Conservation (phyloP, 2,797 vertebrate genomes). For the Morus bassanus region DNA sequence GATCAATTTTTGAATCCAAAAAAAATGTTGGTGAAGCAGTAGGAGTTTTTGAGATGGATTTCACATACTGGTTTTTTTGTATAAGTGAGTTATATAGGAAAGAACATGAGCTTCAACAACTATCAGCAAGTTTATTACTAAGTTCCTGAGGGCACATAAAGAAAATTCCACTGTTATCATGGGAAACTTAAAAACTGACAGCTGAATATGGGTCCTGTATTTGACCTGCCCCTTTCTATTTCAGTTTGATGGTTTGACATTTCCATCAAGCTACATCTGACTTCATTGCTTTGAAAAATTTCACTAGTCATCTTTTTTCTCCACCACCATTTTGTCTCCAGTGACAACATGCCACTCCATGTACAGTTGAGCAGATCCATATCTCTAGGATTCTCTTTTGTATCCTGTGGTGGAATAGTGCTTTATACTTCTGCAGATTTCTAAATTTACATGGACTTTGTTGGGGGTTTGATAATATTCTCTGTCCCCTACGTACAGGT, state of each 20-base stretch:
- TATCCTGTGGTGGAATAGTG: neutral
- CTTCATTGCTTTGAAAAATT: neutral
- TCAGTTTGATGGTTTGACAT: neutral
- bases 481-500: fast-evolving
- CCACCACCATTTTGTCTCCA: neutral
- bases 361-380: neutral
- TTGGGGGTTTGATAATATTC: neutral
- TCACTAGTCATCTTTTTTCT: neutral
- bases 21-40: neutral
- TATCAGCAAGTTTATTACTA: neutral
- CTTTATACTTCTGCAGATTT: neutral
- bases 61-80: neutral
- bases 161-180: neutral
- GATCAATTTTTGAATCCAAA: neutral
- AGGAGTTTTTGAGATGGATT: neutral
- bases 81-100: neutral
- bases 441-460: neutral
- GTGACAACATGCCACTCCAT: neutral
- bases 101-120: neutral
- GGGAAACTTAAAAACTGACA: neutral
- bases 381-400: neutral
- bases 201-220: neutral
- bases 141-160: neutral
- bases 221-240: neutral
- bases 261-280: neutral